Evolutionary conservation across 2,797 vertebrate genomes (phyloP).

Genomic region (Helarctos malayanus): DNA sequence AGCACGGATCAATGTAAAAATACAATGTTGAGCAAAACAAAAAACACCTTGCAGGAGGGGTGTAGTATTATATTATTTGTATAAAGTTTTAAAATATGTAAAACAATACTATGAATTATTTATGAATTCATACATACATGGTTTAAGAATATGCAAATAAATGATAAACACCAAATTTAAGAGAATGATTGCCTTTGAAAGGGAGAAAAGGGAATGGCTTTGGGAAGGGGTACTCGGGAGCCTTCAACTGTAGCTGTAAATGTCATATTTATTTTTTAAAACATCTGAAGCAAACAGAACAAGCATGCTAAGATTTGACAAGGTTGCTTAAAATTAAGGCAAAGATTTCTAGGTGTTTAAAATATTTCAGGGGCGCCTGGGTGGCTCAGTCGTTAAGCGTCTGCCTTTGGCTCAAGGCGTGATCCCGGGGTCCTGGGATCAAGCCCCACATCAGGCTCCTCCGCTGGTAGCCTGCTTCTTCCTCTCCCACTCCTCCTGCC

Average conservation of each 20-base stretch:
- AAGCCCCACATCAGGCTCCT: too few species aligned
- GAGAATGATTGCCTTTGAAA: not conserved
- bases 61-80: not conserved
- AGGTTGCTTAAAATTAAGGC: not conserved
- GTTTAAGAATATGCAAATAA: slow-evolving; percentile 36
- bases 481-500: too few species aligned
- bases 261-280: slow-evolving; percentile 4
- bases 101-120: slow-evolving; percentile 14
- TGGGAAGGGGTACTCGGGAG: not conserved
- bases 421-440: too few species aligned
- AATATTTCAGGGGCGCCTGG: not conserved
- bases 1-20: not conserved
- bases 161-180: slow-evolving; percentile 17
- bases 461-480: too few species aligned
- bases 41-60: slow-evolving; percentile 14
- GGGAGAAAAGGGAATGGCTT: not conserved
- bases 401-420: too few species aligned
- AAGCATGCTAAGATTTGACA: slow-evolving; percentile 46
- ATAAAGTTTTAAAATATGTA: slow-evolving; percentile 34
- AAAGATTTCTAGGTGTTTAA: slow-evolving; percentile 1
- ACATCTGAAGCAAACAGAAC: slow-evolving; percentile 27
- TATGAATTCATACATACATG: not conserved
- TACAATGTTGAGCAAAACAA: slow-evolving; percentile 39
- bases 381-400: too few species aligned
- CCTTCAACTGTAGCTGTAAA: not conserved